Evolutionary conservation across 2,888 invertebrate species (phyloP), one percentile per base, ranked within the genome.

Genomic region (Mesoligia furuncula): DNA sequence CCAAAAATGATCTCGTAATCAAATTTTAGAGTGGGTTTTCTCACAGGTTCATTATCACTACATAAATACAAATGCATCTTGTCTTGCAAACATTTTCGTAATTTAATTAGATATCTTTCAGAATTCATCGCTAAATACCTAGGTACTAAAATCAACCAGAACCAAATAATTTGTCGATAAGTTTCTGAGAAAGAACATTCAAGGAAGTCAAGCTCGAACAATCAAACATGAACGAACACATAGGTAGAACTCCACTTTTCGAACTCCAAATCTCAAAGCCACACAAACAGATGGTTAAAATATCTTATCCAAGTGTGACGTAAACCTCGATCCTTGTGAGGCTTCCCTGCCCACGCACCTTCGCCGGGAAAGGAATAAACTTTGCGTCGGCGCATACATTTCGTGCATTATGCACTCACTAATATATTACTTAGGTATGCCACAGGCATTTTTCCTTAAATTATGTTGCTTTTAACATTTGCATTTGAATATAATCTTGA

Each of bases 331-430:
- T 87, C 90, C 84, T 80, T 89, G 90, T 86, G 79, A 81, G 85
- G 87, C 88, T 88, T 85, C 79, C 45, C 91, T 77, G 85, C 95
- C 95, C 92, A 95, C 95, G 94, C 95, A 90, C 84, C 82, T 89
- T 89, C 92, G 87, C 91, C 91, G 80, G 88, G 88, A 90, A 92
- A 92, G 92, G 91, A 91, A 90, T 90, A 90, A 90, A 90, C 90
- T 90, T 91, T 90, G 92, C 93, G 92, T 91, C 90, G 87, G 92
- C 93, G 93, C 94, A 93, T 88, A 89, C 90, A 90, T 91, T 92
- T 90, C 84, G 91, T 91, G 90, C 91, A 91, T 92, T 91, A 92
- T 92, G 90, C 91, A 88, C 88, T 85, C 74, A 83, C 89, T 89
- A 90, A 91, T 90, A 89, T 90, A 91, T 90, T 87, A 85, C 87